Conservation (phyloP, 2,113 vertebrate genomes). For the Felis catus region DNA sequence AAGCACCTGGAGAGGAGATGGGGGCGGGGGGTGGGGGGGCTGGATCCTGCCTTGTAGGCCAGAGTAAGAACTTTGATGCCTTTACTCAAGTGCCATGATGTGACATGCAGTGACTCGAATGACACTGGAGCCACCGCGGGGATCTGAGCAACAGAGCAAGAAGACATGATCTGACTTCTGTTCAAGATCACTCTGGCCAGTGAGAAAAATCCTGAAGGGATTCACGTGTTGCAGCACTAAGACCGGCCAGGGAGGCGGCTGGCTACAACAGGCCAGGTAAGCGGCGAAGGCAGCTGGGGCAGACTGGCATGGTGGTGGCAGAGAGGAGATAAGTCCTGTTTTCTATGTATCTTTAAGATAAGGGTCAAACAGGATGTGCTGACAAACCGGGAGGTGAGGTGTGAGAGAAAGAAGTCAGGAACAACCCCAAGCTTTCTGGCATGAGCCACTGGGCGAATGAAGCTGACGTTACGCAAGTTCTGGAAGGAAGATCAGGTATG, state of each 20-base stretch:
- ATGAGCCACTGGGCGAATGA: background rate
- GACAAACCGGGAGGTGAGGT: background rate
- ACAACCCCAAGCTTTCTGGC: background rate
- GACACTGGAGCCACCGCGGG: background rate
- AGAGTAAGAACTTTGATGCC: background rate
- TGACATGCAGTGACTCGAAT: background rate
- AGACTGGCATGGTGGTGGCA: rapidly evolving
- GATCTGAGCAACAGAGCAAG: background rate
- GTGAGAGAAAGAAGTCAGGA: background rate
- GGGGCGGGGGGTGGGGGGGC: background rate
- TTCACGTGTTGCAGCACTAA: background rate
- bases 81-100: background rate
- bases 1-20: background rate
- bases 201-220: background rate
- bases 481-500: background rate
- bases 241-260: background rate
- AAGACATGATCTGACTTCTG: background rate
- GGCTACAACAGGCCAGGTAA: background rate
- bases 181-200: background rate
- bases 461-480: background rate
- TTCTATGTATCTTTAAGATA: background rate
- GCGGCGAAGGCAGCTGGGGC: background rate
- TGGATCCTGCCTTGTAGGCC: background rate
- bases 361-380: background rate
- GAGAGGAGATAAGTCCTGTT: background rate